Evolutionary conservation across 2,888 invertebrate species (phyloP).

Genomic region (Andrena praecox): DNA sequence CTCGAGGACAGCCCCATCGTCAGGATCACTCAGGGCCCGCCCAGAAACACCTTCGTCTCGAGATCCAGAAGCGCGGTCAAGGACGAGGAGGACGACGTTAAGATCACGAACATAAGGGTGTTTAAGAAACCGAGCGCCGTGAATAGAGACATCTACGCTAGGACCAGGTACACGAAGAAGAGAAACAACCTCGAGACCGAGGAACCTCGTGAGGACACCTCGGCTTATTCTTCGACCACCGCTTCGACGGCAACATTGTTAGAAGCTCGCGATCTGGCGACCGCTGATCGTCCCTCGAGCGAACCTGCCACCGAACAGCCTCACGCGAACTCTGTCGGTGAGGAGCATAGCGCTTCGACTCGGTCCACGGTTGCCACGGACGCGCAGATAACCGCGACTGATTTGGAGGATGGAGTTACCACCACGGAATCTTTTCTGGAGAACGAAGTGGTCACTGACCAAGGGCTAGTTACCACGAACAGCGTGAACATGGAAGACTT

Average conservation of each 20-base stretch:
- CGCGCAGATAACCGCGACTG: background rate
- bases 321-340: slow-evolving; percentile 26
- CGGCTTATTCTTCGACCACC: background rate
- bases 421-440: slow-evolving; percentile 23
- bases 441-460: slow-evolving; percentile 25
- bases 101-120: slow-evolving; percentile 73
- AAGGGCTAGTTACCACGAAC: background rate
- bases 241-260: background rate
- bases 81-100: slow-evolving; percentile 55
- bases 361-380: background rate
- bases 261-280: background rate
- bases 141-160: slow-evolving; percentile 54
- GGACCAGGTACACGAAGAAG: slow-evolving; percentile 57
- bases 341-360: background rate
- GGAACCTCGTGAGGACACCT: background rate
- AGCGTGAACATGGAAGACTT: background rate
- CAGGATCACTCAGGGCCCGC: slow-evolving; percentile 65
- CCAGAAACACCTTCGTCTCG: slow-evolving; percentile 26
- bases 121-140: slow-evolving; percentile 60
- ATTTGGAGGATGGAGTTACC: background rate
- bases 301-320: slow-evolving; percentile 10
- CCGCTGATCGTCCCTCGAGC: background rate
- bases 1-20: slow-evolving; percentile 74
- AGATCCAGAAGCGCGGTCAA: slow-evolving; percentile 53
- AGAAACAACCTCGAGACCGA: slow-evolving; percentile 42